phyloP scores from a whole-genome alignment of 2,797 vertebrate genomes.

The Cetoscarus ocellatus region DNA sequence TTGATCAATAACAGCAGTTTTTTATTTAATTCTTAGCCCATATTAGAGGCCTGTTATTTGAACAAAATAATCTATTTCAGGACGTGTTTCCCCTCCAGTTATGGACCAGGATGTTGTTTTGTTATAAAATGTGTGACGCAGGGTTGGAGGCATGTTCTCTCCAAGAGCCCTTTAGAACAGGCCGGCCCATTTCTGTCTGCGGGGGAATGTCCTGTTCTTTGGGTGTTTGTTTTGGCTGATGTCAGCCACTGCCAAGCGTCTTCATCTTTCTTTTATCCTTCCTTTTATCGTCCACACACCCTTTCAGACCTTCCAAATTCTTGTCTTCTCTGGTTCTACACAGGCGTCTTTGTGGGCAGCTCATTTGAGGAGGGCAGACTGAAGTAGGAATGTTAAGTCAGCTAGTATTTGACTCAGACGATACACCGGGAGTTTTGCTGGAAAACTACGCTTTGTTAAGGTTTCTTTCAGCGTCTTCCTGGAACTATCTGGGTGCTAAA shows the following conservation, averaged over 20 bases:
- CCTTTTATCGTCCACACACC: conserved; percentile 49
- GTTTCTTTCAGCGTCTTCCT: conserved; percentile 65
- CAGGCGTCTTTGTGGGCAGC: conserved; percentile 20
- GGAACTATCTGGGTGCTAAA: conserved; percentile 79
- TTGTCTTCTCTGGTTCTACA: conserved; percentile 29
- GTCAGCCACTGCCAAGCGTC: conserved; percentile 67
- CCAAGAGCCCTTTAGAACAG: conserved; percentile 61
- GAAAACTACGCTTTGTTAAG: conserved; percentile 48
- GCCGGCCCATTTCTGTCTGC: conserved; percentile 67
- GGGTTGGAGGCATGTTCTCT: conserved; percentile 54
- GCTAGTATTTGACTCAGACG: conserved; percentile 38
- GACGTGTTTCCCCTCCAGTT: conserved; percentile 26
- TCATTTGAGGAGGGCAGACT: conserved; percentile 34
- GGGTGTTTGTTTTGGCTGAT: conserved; percentile 82
- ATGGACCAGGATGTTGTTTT: conserved; percentile 56
- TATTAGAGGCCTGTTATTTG: not conserved
- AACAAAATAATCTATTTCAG: not conserved
- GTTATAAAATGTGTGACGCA: conserved; percentile 61
- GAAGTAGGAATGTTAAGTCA: conserved; percentile 54
- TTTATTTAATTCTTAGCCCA: not conserved
- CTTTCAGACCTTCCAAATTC: conserved; percentile 56
- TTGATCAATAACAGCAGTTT: not conserved
- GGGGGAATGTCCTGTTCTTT: conserved; percentile 82
- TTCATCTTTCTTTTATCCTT: conserved; percentile 68
- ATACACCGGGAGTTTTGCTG: conserved; percentile 37